Base-by-base conservation (phyloP, 2,113 vertebrate species). In the Urocitellus parryii region DNA sequence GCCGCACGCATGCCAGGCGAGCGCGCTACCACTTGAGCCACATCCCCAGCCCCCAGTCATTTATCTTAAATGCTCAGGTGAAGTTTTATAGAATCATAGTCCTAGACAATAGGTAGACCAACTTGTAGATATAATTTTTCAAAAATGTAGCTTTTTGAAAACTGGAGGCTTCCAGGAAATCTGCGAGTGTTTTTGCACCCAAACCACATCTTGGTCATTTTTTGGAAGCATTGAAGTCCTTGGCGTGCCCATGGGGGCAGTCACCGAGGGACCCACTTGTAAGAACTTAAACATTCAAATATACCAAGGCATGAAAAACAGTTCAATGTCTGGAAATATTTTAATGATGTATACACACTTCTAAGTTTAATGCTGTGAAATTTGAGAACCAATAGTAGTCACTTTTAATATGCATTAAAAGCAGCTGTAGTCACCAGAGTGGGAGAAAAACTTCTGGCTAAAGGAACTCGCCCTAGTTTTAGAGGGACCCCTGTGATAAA, bases 31-130 rank as follows among this genome's bases (percentile, higher is more conserved):
- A n/a, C n/a, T n/a, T n/a, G n/a, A n/a, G n/a, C n/a, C n/a, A n/a
- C n/a, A n/a, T n/a, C n/a, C n/a, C n/a, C n/a, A n/a, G n/a, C n/a
- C n/a, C n/a, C n/a, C n/a, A n/a, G n/a, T n/a, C n/a, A n/a, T 82
- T 79, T 74, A 45, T 92, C 45, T 51, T 61, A 91, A 90, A 94
- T 95, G 94, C 89, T 87, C 56, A 58, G 72, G 48, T 0, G 0
- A 80, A 73, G 72, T 25, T 82, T 63, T 65, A 0, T 0, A 1
- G 77, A 93, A 72, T 63, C 58, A 27, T n/a, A 27, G 3, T 34
- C 53, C 2, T 29, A 85, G 20, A 45, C 24, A 70, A 67, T 14
- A 67, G 53, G 5, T 10, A 39, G 45, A 86, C 29, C 6, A 51
- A 24, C 53, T 58, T 68, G 8, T 20, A n/a, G 34, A 39, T 81